Percentiles rank a stretch among this genome's conserved stretches.
These are phyloP conservation scores for Esox masquinongy DNA, from an alignment of 2,797 vertebrate species.

Conservation along the genomic window DNA sequence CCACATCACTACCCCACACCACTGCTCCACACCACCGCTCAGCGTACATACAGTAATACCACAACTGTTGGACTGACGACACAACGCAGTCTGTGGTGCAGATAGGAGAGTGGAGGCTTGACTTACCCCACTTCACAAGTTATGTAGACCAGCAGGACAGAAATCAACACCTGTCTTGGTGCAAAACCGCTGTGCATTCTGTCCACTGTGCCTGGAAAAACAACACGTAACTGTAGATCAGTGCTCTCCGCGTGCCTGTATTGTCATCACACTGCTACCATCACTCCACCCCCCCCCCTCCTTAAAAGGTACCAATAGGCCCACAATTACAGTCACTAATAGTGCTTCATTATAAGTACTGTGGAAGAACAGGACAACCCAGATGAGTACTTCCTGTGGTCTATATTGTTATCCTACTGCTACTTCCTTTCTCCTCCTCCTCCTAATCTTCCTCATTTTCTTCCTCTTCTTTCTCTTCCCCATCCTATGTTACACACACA, in stretches of 20 bases:
- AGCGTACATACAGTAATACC: background rate
- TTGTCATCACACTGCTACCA: background rate
- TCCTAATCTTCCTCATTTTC: too few relatives aligned
- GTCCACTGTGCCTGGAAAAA: slow-evolving; percentile 40
- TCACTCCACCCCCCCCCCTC: background rate
- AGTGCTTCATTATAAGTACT: background rate
- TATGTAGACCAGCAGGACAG: slow-evolving; percentile 51
- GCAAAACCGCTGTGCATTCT: slow-evolving; percentile 41
- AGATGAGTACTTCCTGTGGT: too few relatives aligned
- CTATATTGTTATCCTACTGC: background rate
- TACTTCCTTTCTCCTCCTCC: too few relatives aligned
- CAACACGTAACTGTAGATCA: background rate
- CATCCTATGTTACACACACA: too few relatives aligned
- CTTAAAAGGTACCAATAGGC: background rate
- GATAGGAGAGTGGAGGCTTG: background rate
- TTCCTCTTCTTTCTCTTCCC: too few relatives aligned
- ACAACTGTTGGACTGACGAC: background rate
- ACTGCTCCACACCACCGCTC: too few relatives aligned
- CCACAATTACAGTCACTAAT: background rate
- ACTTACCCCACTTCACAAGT: slow-evolving; percentile 59
- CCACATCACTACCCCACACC: too few relatives aligned
- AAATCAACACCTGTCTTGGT: slow-evolving; percentile 43
- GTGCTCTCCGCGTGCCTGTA: background rate
- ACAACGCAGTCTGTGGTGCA: background rate
- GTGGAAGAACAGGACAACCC: background rate